Conservation (phyloP, 1,140 invertebrate genomes). For the Drosophila persimilis region DNA sequence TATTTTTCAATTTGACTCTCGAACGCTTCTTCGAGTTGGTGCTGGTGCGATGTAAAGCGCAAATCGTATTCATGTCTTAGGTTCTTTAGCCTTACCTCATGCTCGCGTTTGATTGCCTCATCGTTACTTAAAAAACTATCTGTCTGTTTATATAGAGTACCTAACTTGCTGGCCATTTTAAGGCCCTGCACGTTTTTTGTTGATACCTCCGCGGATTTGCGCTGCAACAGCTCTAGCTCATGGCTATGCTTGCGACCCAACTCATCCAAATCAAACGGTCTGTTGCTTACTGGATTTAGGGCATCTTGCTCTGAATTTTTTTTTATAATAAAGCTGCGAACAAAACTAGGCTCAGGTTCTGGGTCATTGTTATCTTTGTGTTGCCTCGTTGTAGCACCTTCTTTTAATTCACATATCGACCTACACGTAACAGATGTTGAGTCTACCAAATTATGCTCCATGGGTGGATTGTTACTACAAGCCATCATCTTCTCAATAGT, state of each 20-base stretch:
- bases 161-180: slow-evolving; percentile 66
- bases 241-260: slow-evolving; percentile 63
- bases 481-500: slow-evolving; percentile 63
- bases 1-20: slow-evolving; percentile 74
- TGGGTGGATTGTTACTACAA: slow-evolving; percentile 22
- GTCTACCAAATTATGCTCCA: slow-evolving; percentile 12
- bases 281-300: slow-evolving; percentile 24
- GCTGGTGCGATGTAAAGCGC: slow-evolving; percentile 84
- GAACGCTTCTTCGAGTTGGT: slow-evolving; percentile 84
- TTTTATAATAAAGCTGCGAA: slow-evolving; percentile 75
- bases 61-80: slow-evolving; percentile 84
- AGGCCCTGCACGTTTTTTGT: slow-evolving; percentile 47
- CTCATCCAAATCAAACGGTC: slow-evolving; percentile 72
- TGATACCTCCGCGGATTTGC: slow-evolving; percentile 39
- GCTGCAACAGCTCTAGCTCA: slow-evolving; percentile 80
- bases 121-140: slow-evolving; percentile 25
- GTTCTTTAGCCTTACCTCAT: slow-evolving; percentile 83
- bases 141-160: slow-evolving; percentile 57
- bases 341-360: slow-evolving; percentile 85
- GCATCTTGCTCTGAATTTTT: slow-evolving; percentile 75
- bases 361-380: slow-evolving; percentile 83
- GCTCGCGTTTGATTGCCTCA: slow-evolving; percentile 75
- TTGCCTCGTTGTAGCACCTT: slow-evolving; percentile 42
- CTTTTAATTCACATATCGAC: slow-evolving; percentile 60
- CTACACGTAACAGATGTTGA: too few relatives aligned